Evolutionary conservation across 2,797 vertebrate genomes (phyloP), one percentile per base, ranked within the genome.

Genomic region (Syngnathus acus): DNA sequence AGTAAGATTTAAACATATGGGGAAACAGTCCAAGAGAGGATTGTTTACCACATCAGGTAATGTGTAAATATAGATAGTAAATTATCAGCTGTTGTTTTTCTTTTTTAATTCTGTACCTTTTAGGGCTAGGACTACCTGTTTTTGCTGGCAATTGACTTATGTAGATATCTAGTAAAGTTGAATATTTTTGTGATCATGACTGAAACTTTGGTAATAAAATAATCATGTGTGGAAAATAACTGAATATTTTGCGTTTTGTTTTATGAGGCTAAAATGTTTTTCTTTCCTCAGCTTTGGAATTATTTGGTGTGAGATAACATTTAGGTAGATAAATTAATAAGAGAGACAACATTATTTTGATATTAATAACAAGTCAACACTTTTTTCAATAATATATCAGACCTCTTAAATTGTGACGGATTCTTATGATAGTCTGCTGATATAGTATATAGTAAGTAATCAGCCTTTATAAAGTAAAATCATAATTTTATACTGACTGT

Each of bases 71-170:
- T 63, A 48, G 23, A 37, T 10, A 43, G 2, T 42, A 23, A 11
- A 23, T 5, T 9, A 19, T 26, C 38, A n/a, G 38, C 4, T 13
- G 26, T 16, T 38, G 40, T 11, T 21, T 17, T 32, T 43, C 16
- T 26, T 63, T 48, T 37, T 38, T 32, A 32, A 47, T 16, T 38
- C 26, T 9, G 11, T 50, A 37, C 11, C 19, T 23, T 70, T 69
- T 62, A 39, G 66, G 39, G 19, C 66, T 55, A 65, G 42, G 72
- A 80, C 64, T 74, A 57, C 67, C 75, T 85, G 81, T 83, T 72
- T 90, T 88, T 90, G 88, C 88, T 72, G 88, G 89, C 87, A 69
- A 87, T 81, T 68, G 73, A 86, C 76, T 65, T 59, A 23, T 70
- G 32, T 79, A 70, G 67, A 43, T 65, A 67, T 70, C 23, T 50